Evolutionary conservation across 2,888 invertebrate genomes (phyloP).

Genomic region (Microplitis manilae): DNA sequence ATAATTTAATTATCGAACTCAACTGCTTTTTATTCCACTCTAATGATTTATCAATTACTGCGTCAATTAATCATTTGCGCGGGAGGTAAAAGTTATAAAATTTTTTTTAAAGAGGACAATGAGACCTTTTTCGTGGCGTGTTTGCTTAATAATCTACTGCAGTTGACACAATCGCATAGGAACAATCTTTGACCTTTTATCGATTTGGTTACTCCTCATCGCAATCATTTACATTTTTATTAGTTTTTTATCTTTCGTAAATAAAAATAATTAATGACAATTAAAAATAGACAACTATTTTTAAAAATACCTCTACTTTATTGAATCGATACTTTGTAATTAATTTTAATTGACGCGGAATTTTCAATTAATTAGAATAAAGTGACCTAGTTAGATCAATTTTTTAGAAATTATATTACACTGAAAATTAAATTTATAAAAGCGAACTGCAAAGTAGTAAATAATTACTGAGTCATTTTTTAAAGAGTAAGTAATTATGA

Average conservation of each 20-base stretch:
- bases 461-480: too few relatives aligned
- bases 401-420: neutral
- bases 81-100: neutral
- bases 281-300: neutral
- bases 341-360: neutral
- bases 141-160: neutral
- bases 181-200: slow-evolving; percentile 21
- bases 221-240: slow-evolving; percentile 15
- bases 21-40: too few relatives aligned
- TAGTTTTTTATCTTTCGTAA: neutral
- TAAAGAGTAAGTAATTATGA: too few relatives aligned
- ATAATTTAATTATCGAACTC: neutral
- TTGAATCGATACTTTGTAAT: neutral
- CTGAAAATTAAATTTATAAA: neutral
- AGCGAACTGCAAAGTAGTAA: neutral
- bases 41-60: neutral
- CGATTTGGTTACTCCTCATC: slow-evolving; percentile 10
- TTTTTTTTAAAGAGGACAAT: neutral
- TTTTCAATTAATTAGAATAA: neutral
- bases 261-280: neutral
- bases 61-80: neutral
- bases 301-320: neutral
- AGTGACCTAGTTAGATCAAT: neutral
- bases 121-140: neutral
- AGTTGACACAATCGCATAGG: slow-evolving; percentile 18